Percentiles rank a stretch among this genome's conserved stretches.
phyloP scores from a whole-genome alignment of 2,888 invertebrate genomes.

The Agonopterix arenella region DNA sequence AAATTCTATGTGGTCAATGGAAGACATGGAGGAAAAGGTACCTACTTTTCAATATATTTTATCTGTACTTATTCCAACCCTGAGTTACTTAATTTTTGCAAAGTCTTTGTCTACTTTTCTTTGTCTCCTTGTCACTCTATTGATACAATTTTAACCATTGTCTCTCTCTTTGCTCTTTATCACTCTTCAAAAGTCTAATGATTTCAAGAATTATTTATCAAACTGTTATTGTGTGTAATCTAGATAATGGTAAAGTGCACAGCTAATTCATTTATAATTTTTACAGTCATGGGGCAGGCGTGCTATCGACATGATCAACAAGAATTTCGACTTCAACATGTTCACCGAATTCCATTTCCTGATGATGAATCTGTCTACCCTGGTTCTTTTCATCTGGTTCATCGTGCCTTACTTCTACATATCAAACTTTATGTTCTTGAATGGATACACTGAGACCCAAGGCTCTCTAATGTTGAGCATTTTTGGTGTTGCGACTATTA shows the following conservation, averaged over 20 bases:
- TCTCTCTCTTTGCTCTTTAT: too few species aligned
- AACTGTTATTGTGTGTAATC: not conserved
- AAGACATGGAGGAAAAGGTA: constrained; percentile 80
- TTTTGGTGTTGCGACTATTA: constrained; percentile 92
- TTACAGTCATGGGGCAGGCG: constrained; percentile 86
- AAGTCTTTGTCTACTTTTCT: too few species aligned
- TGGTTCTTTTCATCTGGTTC: constrained; percentile 94
- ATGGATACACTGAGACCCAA: constrained; percentile 79
- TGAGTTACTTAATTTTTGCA: too few species aligned
- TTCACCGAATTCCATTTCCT: constrained; percentile 89
- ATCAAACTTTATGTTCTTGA: constrained; percentile 83
- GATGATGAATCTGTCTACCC: constrained; percentile 91
- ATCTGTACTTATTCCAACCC: too few species aligned
- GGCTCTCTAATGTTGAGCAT: constrained; percentile 88
- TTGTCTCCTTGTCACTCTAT: too few species aligned
- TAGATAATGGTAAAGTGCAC: too few species aligned
- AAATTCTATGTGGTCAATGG: constrained; percentile 90
- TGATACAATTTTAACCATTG: too few species aligned
- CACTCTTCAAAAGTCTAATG: not conserved
- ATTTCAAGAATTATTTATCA: not conserved
- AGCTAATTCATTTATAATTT: constrained; percentile 1
- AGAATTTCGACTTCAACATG: constrained; percentile 89
- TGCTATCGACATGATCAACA: constrained; percentile 79
- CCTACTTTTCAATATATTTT: too few species aligned
- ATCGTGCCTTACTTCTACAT: constrained; percentile 97